These are phyloP conservation scores for Dendroctonus ponderosae DNA, from an alignment of 1,140 invertebrate genomes.

Conservation along the genomic window DNA sequence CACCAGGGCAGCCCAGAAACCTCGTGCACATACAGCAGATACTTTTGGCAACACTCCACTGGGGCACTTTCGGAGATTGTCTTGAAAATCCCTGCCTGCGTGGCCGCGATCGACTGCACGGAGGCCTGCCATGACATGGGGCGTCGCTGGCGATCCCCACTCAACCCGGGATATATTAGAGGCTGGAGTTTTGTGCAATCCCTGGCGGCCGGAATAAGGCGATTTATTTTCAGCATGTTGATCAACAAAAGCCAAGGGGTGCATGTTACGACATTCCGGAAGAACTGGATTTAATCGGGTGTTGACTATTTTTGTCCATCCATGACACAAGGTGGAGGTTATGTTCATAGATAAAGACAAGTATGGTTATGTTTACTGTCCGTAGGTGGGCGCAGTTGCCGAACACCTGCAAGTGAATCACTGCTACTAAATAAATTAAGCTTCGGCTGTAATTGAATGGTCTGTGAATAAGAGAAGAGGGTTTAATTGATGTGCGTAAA, in stretches of 20 bases:
- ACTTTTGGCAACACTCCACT: slow-evolving; percentile 65
- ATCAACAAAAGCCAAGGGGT: slow-evolving; percentile 2
- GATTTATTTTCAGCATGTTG: slow-evolving; percentile 31
- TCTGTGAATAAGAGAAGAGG: no score
- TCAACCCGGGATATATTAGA: not conserved
- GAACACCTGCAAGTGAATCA: not conserved
- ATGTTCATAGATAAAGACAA: no score
- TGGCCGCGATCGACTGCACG: slow-evolving; percentile 52
- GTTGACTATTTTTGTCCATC: slow-evolving; percentile 27
- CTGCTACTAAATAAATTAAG: no score
- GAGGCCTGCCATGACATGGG: slow-evolving; percentile 33
- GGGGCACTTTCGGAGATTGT: slow-evolving; percentile 64
- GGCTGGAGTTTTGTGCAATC: not conserved
- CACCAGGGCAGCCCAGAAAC: slow-evolving; percentile 78
- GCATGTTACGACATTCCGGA: slow-evolving; percentile 23
- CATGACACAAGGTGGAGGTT: slow-evolving; percentile 31
- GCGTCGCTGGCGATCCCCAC: not conserved
- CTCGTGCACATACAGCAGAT: slow-evolving; percentile 66
- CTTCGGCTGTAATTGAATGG: no score
- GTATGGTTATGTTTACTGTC: slow-evolving; percentile 34
- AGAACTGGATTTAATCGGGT: not conserved
- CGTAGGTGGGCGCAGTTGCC: slow-evolving; percentile 14
- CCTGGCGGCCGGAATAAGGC: not conserved
- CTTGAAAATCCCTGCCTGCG: slow-evolving; percentile 56
- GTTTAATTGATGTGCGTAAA: no score